A percentile compares a stretch with the other conserved stretches of the same genome.
These are phyloP conservation scores for Drosophila hawaiiensis DNA, from an alignment of 2,888 invertebrate species.

Conservation along the genomic window DNA sequence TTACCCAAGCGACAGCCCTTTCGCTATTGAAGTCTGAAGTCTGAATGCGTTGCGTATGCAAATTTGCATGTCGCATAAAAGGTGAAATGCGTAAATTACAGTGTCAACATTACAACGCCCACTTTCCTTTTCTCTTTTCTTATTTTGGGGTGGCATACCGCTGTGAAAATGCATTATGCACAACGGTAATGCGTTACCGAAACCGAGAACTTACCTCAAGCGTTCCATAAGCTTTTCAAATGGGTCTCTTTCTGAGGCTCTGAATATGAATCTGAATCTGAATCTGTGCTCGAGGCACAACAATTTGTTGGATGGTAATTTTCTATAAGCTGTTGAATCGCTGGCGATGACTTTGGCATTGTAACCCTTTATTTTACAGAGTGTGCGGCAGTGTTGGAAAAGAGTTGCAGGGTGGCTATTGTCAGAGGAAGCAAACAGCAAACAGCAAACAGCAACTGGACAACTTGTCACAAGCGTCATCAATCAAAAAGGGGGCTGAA, in stretches of 20 bases:
- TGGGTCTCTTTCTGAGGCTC: background rate
- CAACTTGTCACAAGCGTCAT: constrained; percentile 45
- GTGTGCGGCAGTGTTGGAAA: constrained; percentile 49
- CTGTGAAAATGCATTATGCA: constrained; percentile 77
- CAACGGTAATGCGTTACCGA: constrained; percentile 52
- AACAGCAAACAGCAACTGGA: constrained; percentile 32
- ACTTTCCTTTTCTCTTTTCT: constrained; percentile 50
- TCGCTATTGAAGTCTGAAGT: constrained; percentile 37
- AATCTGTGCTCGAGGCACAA: constrained; percentile 16
- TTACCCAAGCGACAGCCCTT: constrained; percentile 64
- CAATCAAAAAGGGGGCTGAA: constrained; percentile 54
- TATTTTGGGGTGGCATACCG: constrained; percentile 61
- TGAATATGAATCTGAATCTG: background rate
- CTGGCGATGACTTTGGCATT: constrained; percentile 59
- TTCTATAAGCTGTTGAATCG: constrained; percentile 67
- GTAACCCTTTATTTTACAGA: constrained; percentile 47
- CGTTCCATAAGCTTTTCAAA: constrained; percentile 9
- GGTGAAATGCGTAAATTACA: constrained; percentile 78
- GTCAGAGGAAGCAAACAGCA: constrained; percentile 4
- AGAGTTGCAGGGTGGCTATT: constrained; percentile 38
- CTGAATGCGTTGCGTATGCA: constrained; percentile 53
- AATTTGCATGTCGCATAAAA: constrained; percentile 57
- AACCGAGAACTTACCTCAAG: constrained; percentile 37
- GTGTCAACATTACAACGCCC: constrained; percentile 79
- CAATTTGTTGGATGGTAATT: constrained; percentile 47